A percentile compares a stretch with the other conserved stretches of the same genome.
Conservation (phyloP, 2,113 vertebrate species). For the Tupaia tana region DNA sequence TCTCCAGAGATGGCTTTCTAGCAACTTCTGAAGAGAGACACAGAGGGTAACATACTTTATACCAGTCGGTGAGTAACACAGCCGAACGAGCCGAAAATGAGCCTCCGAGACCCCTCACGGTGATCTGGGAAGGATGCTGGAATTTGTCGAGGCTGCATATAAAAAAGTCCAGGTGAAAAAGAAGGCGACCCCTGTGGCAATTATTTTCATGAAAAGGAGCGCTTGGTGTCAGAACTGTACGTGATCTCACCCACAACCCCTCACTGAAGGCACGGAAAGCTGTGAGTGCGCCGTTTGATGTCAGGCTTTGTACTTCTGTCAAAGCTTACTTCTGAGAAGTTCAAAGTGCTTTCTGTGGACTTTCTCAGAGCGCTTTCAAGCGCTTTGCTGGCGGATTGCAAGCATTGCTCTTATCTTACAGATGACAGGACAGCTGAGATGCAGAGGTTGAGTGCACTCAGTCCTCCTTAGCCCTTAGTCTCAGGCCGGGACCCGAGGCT, state of each 20-base stretch:
- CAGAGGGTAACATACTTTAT: neutral
- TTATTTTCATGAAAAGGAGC: conserved; percentile 72
- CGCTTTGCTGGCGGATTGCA: conserved; percentile 12
- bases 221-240: neutral
- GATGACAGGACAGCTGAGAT: neutral
- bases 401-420: conserved; percentile 11
- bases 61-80: fast-evolving
- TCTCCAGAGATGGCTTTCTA: conserved; percentile 46
- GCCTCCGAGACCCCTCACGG: conserved; percentile 19
- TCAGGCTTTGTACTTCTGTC: conserved; percentile 66
- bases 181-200: conserved; percentile 29
- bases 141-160: conserved; percentile 7
- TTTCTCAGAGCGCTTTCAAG: conserved; percentile 67
- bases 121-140: conserved; percentile 23
- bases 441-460: conserved; percentile 26
- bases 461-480: neutral
- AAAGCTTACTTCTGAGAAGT: conserved; percentile 66
- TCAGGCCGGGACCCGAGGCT: neutral
- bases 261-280: conserved; percentile 54
- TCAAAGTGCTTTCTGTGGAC: conserved; percentile 61
- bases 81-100: neutral
- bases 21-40: neutral
- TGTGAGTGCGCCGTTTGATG: conserved; percentile 42
- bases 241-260: neutral
- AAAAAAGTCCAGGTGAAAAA: neutral